Conservation (phyloP, 2,797 vertebrate species). For the Manis javanica region DNA sequence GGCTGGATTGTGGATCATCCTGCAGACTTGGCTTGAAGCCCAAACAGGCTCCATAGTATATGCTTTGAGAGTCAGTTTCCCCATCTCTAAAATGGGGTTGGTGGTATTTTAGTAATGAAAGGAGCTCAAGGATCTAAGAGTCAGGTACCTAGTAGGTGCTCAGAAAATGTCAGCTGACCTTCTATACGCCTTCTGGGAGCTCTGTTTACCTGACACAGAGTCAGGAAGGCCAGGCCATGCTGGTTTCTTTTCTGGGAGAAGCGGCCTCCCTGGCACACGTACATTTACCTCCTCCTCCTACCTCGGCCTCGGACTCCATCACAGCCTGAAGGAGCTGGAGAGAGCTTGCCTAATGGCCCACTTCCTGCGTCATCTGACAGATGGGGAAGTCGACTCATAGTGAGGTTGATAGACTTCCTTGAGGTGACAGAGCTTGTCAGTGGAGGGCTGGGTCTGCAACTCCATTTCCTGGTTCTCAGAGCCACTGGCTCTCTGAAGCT, state of each 20-base stretch:
- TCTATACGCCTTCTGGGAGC: fast-evolving
- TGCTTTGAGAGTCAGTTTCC: neutral
- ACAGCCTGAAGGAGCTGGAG: neutral
- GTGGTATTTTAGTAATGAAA: neutral
- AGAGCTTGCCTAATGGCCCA: fast-evolving
- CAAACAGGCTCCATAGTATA: neutral
- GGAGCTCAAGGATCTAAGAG: neutral
- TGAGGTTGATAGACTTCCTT: slow-evolving; percentile 17
- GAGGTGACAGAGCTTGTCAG: neutral
- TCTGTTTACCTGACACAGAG: fast-evolving
- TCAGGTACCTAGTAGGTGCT: neutral
- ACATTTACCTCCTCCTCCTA: neutral
- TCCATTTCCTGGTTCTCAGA: slow-evolving; percentile 31
- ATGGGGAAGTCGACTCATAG: neutral
- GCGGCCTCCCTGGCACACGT: no score
- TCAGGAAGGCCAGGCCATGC: neutral
- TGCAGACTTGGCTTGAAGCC: neutral
- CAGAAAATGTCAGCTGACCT: neutral
- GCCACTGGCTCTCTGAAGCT: neutral
- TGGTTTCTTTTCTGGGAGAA: neutral
- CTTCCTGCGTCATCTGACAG: neutral
- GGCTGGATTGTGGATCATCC: neutral
- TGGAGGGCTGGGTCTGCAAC: neutral
- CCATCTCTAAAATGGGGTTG: neutral
- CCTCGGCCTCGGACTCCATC: no score